Conservation (phyloP, 1,140 invertebrate species). For the Papilio xuthus region DNA sequence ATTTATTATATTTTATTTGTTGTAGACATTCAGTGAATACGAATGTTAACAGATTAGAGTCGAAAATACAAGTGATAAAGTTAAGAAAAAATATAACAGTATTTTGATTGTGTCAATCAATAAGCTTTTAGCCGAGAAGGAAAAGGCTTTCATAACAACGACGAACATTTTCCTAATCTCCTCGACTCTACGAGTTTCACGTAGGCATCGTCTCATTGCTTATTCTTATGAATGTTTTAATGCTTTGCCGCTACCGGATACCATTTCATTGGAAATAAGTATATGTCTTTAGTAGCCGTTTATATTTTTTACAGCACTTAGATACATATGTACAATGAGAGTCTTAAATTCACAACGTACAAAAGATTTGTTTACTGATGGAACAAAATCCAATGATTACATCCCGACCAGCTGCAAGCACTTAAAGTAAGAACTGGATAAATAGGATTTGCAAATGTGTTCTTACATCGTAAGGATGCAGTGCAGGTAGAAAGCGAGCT, state of each 20-base stretch:
- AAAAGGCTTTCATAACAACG: not conserved
- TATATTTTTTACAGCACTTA: no score
- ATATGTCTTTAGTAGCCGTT: no score
- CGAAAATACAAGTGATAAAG: not conserved
- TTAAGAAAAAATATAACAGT: not conserved
- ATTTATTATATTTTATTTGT: no score
- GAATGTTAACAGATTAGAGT: not conserved
- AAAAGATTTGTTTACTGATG: not conserved
- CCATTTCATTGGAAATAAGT: not conserved
- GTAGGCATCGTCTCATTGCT: not conserved
- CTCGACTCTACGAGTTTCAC: not conserved
- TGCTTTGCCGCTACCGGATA: not conserved
- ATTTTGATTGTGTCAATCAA: constrained; percentile 7
- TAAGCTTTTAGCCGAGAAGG: constrained; percentile 11
- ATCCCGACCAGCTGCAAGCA: no score
- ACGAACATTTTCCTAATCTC: not conserved
- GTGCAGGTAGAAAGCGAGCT: not conserved
- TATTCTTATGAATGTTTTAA: not conserved
- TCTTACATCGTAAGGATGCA: constrained; percentile 3
- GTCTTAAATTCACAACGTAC: no score
- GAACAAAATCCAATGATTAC: not conserved
- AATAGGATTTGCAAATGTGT: constrained; percentile 8
- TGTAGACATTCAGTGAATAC: no score
- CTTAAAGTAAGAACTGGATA: not conserved
- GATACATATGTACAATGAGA: not conserved